These are phyloP conservation scores for Mobula hypostoma DNA, from an alignment of 2,113 vertebrate genomes.

Conservation along the genomic window DNA sequence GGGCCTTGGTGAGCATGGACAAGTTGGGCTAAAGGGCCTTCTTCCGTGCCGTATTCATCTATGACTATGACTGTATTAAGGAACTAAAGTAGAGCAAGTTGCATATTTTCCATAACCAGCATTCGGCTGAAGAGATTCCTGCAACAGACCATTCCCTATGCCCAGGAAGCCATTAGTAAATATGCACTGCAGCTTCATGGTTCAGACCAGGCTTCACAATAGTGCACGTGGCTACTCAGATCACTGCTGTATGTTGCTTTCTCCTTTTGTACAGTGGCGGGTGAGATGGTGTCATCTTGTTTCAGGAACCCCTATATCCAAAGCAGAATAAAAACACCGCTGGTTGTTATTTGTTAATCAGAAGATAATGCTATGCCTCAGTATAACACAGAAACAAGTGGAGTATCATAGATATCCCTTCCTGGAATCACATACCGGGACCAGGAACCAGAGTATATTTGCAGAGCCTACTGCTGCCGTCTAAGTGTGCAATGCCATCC, in stretches of 20 bases:
- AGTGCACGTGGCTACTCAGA: background rate
- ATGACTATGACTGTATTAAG: too few relatives aligned
- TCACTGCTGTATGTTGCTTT: background rate
- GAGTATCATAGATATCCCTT: background rate
- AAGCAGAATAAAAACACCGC: background rate
- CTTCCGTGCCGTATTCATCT: too few relatives aligned
- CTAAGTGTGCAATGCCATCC: too few relatives aligned
- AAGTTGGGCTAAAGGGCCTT: too few relatives aligned
- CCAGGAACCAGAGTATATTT: too few relatives aligned
- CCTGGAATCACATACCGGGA: background rate
- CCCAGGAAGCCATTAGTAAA: background rate
- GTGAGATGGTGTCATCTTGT: background rate
- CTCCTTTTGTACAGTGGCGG: background rate
- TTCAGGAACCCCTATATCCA: too few relatives aligned
- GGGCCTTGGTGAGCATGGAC: too few relatives aligned
- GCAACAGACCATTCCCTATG: background rate
- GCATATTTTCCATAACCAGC: too few relatives aligned
- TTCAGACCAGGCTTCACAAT: background rate
- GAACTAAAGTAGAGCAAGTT: too few relatives aligned
- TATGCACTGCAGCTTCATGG: background rate
- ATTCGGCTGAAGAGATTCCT: too few relatives aligned
- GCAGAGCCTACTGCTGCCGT: too few relatives aligned
- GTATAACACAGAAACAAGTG: background rate
- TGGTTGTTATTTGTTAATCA: background rate
- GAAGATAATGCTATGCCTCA: background rate